phyloP scores from a whole-genome alignment of 2,888 invertebrate species.

The Carcina quercana region DNA sequence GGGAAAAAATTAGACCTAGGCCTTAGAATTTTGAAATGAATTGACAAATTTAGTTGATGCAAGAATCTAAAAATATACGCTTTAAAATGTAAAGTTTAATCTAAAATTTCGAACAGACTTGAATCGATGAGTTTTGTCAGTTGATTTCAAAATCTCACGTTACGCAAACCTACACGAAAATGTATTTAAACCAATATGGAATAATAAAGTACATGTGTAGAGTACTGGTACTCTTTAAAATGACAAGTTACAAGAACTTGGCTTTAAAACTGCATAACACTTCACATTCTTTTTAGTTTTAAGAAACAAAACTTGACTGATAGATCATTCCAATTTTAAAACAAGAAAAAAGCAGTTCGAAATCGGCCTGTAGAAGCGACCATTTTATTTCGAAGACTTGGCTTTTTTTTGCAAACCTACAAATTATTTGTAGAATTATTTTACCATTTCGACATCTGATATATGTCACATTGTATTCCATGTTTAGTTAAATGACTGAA shows the following conservation, averaged over 20 bases:
- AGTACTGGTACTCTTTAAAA: constrained; percentile 20
- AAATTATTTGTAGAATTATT: constrained; percentile 10
- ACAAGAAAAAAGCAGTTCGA: no score
- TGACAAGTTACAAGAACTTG: constrained; percentile 9
- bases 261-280: constrained; percentile 9
- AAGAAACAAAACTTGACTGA: constrained; percentile 28
- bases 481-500: constrained; percentile 28
- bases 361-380: constrained; percentile 18
- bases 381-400: constrained; percentile 21
- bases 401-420: constrained; percentile 11
- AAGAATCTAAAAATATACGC: no score
- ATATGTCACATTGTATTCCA: constrained; percentile 3
- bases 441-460: constrained; percentile 15
- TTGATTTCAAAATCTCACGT: no score
- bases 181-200: constrained; percentile 25
- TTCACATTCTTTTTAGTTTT: constrained; percentile 17
- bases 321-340: constrained; percentile 29
- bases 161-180: constrained; percentile 14
- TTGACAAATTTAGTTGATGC: no score
- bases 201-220: constrained; percentile 27
- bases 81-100: no score
- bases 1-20: no score
- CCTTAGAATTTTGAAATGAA: no score
- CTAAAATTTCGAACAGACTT: no score
- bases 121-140: no score